Evolutionary conservation across 2,113 vertebrate species (phyloP), one percentile per base, ranked within the genome.

Genomic region (Reinhardtius hippoglossoides): DNA sequence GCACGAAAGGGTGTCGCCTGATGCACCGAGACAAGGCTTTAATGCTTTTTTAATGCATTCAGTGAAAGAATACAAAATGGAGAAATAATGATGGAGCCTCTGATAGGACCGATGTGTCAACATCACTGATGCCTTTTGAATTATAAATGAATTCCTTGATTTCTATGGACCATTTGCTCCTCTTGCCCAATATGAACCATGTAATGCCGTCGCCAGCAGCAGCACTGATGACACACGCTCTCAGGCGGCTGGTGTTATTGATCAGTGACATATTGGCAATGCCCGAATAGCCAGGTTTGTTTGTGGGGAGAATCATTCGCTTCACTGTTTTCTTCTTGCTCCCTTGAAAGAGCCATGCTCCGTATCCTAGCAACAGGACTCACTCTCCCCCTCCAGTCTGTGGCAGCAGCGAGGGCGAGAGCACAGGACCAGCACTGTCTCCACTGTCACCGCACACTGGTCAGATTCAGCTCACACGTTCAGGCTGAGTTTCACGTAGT

Each of bases 341-440:
- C 67, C 70, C 87, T 90, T 89, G 89, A 73, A 91, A 87, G 84
- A 91, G 62, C 90, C 78, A 42, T 85, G 76, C 82, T 83, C 74
- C 5, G 94, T 95, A 90, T 93, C 94, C 92, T 94, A 95, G 94
- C 94, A 95, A 95, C 94, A 92, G 83, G 81, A 87, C 88, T 87
- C 80, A 18, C 83, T 82, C 59, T 3, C 71, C 69, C 21, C 21
- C 54, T 1, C 54, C 68, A 83, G 81, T 85, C 55, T 68, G 84
- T 80, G 72, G 85, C 80, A 78, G 69, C 77, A 81, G 71, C 68
- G 72, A 91, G 70, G 76, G 70, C 61, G 60, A 89, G 76, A 85
- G 85, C 78, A 67, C 50, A 73, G 84, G 81, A 78, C 88, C 86
- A 55, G 76, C 67, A 86, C 79, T 74, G 84, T 89, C 83, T 88